A percentile compares a stretch with the other conserved stretches of the same genome.
These are phyloP conservation scores for Microctenopoma stevenorrisi DNA, from an alignment of 2,797 vertebrate genomes.

Conservation along the genomic window DNA sequence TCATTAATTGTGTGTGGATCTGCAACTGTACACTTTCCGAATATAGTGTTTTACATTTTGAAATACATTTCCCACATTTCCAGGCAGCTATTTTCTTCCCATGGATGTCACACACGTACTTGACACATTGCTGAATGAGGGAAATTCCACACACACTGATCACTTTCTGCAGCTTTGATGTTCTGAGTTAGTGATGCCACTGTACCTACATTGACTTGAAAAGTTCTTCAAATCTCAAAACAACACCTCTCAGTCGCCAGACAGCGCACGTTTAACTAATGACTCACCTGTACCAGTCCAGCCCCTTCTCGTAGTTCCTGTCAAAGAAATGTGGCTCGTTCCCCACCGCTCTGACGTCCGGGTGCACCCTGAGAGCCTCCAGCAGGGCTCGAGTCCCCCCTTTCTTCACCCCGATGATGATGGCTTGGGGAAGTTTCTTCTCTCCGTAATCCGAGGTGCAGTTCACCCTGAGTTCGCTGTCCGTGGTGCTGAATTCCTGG, in stretches of 20 bases:
- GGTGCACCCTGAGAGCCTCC: constrained; percentile 95
- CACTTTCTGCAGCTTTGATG: not conserved
- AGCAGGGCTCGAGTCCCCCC: constrained; percentile 95
- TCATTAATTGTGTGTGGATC: not conserved
- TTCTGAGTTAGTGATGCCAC: not conserved
- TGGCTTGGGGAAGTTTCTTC: constrained; percentile 95
- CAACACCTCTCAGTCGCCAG: not conserved
- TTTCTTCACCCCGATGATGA: constrained; percentile 98
- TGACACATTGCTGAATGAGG: not conserved
- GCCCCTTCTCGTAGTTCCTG: constrained; percentile 95
- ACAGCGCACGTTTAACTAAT: not conserved
- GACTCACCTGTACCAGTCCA: constrained; percentile 98
- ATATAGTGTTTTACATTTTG: not conserved
- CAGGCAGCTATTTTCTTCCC: not conserved
- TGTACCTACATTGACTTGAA: not conserved
- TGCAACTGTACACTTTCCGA: not conserved
- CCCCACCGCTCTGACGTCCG: constrained; percentile 96
- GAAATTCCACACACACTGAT: not conserved
- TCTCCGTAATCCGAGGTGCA: constrained; percentile 93
- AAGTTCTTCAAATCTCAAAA: constrained; percentile 13
- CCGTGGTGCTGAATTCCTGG: constrained; percentile 89
- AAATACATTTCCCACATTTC: not conserved
- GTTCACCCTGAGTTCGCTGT: constrained; percentile 87
- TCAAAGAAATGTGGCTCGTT: constrained; percentile 99
- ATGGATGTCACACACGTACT: not conserved